phyloP scores from a whole-genome alignment of 2,888 invertebrate species.

The Ectemnius cavifrons region DNA sequence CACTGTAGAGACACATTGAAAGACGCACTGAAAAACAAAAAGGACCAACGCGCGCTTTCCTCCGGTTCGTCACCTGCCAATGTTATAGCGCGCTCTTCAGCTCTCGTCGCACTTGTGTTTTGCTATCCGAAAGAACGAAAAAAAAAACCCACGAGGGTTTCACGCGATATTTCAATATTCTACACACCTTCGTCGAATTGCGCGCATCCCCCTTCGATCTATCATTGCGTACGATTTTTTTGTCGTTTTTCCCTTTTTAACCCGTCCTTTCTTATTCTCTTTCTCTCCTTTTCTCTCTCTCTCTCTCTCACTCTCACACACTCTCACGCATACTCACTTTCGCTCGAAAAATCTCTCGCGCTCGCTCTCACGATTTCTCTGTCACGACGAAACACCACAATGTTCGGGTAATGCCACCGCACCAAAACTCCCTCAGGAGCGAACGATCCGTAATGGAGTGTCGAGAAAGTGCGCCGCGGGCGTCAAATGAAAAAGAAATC shows the following conservation, averaged over 20 bases:
- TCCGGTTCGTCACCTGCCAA: neutral
- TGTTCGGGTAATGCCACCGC: conserved; percentile 12
- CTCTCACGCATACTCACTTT: conserved; percentile 2
- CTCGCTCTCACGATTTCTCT: conserved; percentile 10
- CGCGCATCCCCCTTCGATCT: conserved; percentile 14
- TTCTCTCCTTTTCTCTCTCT: conserved; percentile 25
- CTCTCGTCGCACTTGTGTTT: conserved; percentile 26
- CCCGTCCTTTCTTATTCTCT: neutral
- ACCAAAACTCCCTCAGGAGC: conserved; percentile 9
- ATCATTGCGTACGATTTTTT: conserved; percentile 20
- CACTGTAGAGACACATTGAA: too few species aligned
- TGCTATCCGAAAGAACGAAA: conserved; percentile 21
- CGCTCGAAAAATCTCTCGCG: conserved; percentile 8
- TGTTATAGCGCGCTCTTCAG: conserved; percentile 25
- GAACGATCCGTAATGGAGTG: neutral
- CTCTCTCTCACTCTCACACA: conserved; percentile 6
- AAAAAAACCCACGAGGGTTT: conserved; percentile 10
- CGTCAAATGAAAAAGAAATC: neutral
- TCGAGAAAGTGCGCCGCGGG: neutral
- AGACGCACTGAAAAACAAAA: conserved; percentile 25
- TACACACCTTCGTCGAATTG: neutral
- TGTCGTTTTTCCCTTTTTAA: conserved; percentile 29
- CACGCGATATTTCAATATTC: conserved; percentile 10
- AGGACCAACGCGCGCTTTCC: neutral
- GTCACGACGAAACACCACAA: conserved; percentile 1